Percentiles rank a stretch among this genome's conserved stretches.
These are phyloP conservation scores for Atrina japonica DNA, from an alignment of 2,888 invertebrate species.

Conservation along the genomic window DNA sequence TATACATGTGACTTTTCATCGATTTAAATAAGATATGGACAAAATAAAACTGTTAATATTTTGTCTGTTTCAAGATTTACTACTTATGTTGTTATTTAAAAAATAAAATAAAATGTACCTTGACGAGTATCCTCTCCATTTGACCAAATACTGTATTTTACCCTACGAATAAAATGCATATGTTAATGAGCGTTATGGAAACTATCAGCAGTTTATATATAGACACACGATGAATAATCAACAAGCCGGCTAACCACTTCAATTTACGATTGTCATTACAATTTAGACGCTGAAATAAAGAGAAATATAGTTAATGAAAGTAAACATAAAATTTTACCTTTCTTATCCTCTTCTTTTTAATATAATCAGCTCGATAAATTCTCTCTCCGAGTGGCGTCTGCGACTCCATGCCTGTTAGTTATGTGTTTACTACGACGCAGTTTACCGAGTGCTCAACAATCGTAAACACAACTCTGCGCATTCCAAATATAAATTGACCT, in stretches of 20 bases:
- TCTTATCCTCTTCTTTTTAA: constrained; percentile 95
- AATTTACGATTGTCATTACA: constrained; percentile 20
- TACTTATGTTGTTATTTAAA: no score
- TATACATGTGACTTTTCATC: no score
- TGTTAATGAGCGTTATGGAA: neutral
- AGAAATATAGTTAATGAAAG: neutral
- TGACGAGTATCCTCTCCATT: constrained; percentile 99
- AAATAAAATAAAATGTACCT: constrained; percentile 84
- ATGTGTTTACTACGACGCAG: no score
- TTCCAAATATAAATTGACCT: no score
- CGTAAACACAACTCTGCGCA: no score
- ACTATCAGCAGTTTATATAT: neutral
- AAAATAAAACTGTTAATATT: no score
- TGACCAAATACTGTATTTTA: constrained; percentile 95
- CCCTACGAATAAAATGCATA: constrained; percentile 86
- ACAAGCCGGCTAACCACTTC: neutral
- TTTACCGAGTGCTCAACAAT: no score
- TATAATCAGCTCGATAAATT: constrained; percentile 98
- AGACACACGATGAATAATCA: neutral
- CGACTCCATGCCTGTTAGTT: constrained; percentile 27
- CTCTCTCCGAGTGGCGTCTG: constrained; percentile 78
- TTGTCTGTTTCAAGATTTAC: no score
- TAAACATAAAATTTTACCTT: constrained; percentile 85
- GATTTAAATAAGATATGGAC: no score
- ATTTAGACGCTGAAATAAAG: neutral